Base-by-base conservation (phyloP, 2,113 vertebrate species). In the Spheniscus mendiculus region DNA sequence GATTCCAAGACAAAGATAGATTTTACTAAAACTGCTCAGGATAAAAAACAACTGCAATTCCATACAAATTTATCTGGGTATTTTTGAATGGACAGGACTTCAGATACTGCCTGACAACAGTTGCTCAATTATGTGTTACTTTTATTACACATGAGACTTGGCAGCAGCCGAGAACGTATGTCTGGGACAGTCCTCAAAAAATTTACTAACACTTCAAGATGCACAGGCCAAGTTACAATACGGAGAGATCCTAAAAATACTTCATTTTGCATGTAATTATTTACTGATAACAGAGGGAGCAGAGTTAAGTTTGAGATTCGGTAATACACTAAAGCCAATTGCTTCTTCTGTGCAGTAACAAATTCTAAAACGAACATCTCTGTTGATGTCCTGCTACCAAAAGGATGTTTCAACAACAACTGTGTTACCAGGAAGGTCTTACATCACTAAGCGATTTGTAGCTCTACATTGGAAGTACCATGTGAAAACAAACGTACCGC, bases 81-180 rank as follows among this genome's bases (percentile, higher is more conserved):
- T 93, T 95, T 95, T 11, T 97, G 82, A 97, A 96, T 58, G 92
- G 95, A 95, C 92, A 91, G 66, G 78, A 79, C 87, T 91, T 90
- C 81, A 94, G 58, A 97, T 83, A 85, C 82, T 61, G 96, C 84
- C 79, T 97, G 93, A 91, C 93, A 95, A 96, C 96, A 95, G 92
- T 96, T 97, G 95, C 97, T 97, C 96, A 95, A 90, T 90, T 97
- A 96, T 65, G 87, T 94, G 96, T 88, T 96, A 91, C 93, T 97
- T 97, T 91, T 84, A 94, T 95, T 95, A 95, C 58, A 91, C 83
- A 84, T 66, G 80, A 84, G 61, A 93, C 89, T 96, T 97, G 94
- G 93, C 96, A 96, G 78, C 89, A 87, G 89, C 84, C 90, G 78
- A 56, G 73, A 95, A 91, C 62, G 91, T 96, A 96, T 88, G 94